A percentile compares a stretch with the other conserved stretches of the same genome.
phyloP scores from a whole-genome alignment of 2,888 invertebrate species.

The Yponomeuta cagnagella region DNA sequence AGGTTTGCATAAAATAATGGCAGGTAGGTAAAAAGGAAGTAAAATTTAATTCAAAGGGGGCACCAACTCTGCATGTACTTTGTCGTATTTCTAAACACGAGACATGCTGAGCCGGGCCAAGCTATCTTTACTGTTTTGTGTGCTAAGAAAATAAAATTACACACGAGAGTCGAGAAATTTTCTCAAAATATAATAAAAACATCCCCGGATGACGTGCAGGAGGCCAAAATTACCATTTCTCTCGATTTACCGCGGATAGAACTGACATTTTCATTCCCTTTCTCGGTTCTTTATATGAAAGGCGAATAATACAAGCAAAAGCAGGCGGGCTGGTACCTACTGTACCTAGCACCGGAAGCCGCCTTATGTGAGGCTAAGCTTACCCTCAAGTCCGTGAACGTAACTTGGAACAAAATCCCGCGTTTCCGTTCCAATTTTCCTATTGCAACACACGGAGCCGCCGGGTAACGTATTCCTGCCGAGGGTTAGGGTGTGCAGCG shows the following conservation, averaged over 20 bases:
- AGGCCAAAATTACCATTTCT: conserved; percentile 15
- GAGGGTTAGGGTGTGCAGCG: conserved; percentile 39
- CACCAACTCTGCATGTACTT: background rate
- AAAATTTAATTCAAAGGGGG: background rate
- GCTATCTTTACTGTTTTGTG: background rate
- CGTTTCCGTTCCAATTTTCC: conserved; percentile 52
- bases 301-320: conserved; percentile 40
- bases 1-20: background rate
- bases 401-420: conserved; percentile 58
- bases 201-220: conserved; percentile 12
- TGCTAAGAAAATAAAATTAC: background rate
- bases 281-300: conserved; percentile 41
- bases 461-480: conserved; percentile 52
- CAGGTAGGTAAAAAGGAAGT: background rate
- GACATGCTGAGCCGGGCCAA: background rate
- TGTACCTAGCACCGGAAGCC: conserved; percentile 28
- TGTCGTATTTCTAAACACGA: conserved; percentile 6
- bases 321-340: conserved; percentile 20
- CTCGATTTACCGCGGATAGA: conserved; percentile 12
- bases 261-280: conserved; percentile 38
- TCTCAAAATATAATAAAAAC: conserved; percentile 2
- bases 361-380: conserved; percentile 43
- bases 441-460: conserved; percentile 51
- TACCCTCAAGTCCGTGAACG: conserved; percentile 40
- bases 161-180: background rate